These are phyloP conservation scores for Acleris cristana DNA, from an alignment of 2,888 invertebrate species.

Conservation along the genomic window DNA sequence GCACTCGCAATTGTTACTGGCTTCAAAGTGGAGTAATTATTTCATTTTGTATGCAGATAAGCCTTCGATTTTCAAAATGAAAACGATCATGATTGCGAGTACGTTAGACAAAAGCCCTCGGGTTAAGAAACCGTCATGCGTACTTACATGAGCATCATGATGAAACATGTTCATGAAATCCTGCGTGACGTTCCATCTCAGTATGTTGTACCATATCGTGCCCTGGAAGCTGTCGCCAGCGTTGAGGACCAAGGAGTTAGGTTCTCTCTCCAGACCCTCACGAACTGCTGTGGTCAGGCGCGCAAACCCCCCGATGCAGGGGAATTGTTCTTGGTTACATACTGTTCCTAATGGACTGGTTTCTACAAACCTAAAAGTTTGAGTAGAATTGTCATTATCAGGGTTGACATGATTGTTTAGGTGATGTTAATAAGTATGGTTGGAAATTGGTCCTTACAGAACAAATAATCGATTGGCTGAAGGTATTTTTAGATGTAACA, in stretches of 20 bases:
- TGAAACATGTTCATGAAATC: conserved; percentile 90
- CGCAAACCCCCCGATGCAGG: conserved; percentile 89
- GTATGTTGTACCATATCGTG: conserved; percentile 90
- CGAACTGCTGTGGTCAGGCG: conserved; percentile 84
- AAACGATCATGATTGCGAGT: no score
- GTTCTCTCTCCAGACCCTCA: conserved; percentile 74
- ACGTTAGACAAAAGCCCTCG: no score
- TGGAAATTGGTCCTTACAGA: no score
- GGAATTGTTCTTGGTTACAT: conserved; percentile 73
- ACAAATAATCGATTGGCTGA: no score
- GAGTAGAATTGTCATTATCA: conserved; percentile 17
- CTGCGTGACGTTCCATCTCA: conserved; percentile 89
- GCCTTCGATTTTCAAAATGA: no score
- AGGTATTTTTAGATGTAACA: no score
- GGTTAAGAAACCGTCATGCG: background rate
- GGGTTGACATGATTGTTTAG: no score
- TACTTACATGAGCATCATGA: conserved; percentile 89
- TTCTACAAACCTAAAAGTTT: conserved; percentile 82
- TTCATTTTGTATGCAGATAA: no score
- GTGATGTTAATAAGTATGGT: no score
- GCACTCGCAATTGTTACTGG: no score
- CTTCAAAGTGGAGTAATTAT: no score
- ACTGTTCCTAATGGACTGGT: conserved; percentile 81
- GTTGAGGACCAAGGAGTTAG: conserved; percentile 85
- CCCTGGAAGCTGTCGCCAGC: conserved; percentile 89